Evolutionary conservation across 1,140 invertebrate genomes (phyloP), one percentile per base, ranked within the genome.

Genomic region (Cyclina sinensis): DNA sequence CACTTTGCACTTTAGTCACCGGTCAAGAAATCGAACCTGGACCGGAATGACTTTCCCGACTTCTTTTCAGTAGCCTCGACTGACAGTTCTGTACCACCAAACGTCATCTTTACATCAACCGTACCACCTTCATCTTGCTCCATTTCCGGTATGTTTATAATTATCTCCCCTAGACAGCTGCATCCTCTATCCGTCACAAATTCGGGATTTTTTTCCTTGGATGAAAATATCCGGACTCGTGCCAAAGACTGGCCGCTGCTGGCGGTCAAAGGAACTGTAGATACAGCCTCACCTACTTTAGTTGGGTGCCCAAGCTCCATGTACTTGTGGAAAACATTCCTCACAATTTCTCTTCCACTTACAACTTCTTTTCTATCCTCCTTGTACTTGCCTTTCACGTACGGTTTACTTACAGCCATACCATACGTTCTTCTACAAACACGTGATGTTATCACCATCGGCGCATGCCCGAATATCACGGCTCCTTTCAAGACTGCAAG

Each of bases 401-500:
- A 89, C 18, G 27, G 16, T 24, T 89, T 82, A 30, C 30, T 48
- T 48, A 82, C 70, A 14, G 88, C 85, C 54, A 85, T 85, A 3
- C 78, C 79, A 59, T 79, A 81, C 37, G 88, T 85, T 35, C 48
- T 24, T 39, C 74, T 48, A 43, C 85, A 87, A 9, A 87, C 48
- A 11, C 85, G 85, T 48, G 85, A 87, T 9, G 74, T 80, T 21
- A 87, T 35, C 24, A 80, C 74, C 54, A 87, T 54, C 1, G 85
- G 76, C 0, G 37, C 48, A 32, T 87, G 85, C 18, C 85, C 85
- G 54, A 79, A 87, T 2, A 89, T 84, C 1, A 89, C 88, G 14
- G 88, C 88, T 11, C 88, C 88, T 46, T 85, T 89, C 81, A 89
- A n/a, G 18, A 89, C 88, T 24, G 88, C 81, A 0, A 89, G 76